Base-by-base conservation (phyloP, 2,797 vertebrate genomes). In the Clarias laeviceps region DNA sequence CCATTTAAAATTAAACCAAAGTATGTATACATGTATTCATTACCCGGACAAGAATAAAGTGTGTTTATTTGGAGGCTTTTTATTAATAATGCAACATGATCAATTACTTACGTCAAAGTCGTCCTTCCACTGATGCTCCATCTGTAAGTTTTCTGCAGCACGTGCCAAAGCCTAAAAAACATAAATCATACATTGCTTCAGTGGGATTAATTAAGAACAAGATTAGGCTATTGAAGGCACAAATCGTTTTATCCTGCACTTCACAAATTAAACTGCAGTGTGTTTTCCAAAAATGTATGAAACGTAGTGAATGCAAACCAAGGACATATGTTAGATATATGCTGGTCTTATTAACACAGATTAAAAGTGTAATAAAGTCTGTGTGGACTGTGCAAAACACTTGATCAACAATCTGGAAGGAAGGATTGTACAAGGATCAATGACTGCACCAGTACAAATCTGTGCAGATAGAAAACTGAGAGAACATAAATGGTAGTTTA, bases 121-220 rank as follows among this genome's bases (percentile, higher is more conserved):
- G 24, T 98, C 96, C 84, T 96, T 96, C 98, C 98, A 99, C 76
- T 93, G 93, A 92, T 99, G 98, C 1, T 94, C 94, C 88, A 95
- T 95, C 94, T 99, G 98, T 90, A 97, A 96, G 80, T 95, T 93
- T 90, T 99, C 98, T 34, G 98, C 98, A 92, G 97, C 96, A 91
- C 95, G 95, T 87, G 97, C 98, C 64, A 99, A 96, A 90, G 96
- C 96, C 98, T 99, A 92, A 77, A 91, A 92, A 92, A 88, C 88
- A 85, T 91, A 59, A 84, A 79, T 40, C 57, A 73, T 22, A 72
- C 66, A 85, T 15, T 70, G 34, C 61, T 64, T 85, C 69, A 88
- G 82, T 76, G 73, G 32, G 61, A 81, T 86, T 86, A 80, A 83
- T 83, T 79, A 79, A 86, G n/a, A 64, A 61, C 66, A 54, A 32